phyloP scores from a whole-genome alignment of 2,113 vertebrate genomes.

The Peromyscus polionotus region DNA sequence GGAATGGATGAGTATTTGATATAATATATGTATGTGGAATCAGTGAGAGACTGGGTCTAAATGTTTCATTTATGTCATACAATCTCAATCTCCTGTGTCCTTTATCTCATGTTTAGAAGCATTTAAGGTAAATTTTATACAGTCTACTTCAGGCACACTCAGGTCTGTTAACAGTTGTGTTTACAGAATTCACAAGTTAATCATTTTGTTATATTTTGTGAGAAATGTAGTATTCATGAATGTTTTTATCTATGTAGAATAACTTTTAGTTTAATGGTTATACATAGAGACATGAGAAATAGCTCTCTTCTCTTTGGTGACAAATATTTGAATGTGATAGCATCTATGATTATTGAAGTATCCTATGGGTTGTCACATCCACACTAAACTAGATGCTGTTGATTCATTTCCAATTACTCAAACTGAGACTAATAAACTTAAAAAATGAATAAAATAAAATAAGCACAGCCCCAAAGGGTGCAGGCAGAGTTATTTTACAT shows the following conservation, averaged over 20 bases:
- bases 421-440: not conserved
- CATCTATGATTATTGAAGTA: not conserved
- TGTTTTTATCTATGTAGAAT: not conserved
- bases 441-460: not conserved
- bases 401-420: not conserved
- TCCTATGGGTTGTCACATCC: not conserved
- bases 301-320: not conserved
- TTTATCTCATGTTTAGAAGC: not conserved
- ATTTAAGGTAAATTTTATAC: not conserved
- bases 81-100: not conserved
- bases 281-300: not conserved
- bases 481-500: not conserved
- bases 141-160: not conserved
- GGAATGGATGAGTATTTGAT: not conserved
- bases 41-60: not conserved
- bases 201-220: not conserved
- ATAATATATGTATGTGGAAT: not conserved
- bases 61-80: not conserved
- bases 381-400: not conserved
- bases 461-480: not conserved
- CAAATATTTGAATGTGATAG: not conserved
- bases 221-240: not conserved
- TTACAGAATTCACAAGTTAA: not conserved
- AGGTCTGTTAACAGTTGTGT: not conserved
- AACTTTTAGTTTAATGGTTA: not conserved